phyloP scores from a whole-genome alignment of 2,797 vertebrate species.

The Echiichthys vipera region DNA sequence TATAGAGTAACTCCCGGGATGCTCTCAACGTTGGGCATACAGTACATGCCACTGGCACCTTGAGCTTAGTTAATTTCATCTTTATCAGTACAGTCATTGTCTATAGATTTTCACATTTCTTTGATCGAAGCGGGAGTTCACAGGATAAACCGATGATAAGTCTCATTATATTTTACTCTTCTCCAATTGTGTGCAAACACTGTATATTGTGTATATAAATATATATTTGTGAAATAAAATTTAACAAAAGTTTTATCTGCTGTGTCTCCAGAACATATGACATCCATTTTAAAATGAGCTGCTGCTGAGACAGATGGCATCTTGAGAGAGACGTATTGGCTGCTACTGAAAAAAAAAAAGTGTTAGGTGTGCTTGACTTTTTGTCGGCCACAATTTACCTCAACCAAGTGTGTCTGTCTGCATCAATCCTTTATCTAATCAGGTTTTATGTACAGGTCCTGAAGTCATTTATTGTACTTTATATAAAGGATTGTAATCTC shows the following conservation, averaged over 20 bases:
- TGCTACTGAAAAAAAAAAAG: background rate
- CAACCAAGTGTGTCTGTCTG: too few relatives aligned
- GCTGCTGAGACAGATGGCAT: background rate
- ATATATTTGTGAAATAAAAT: conserved; percentile 62
- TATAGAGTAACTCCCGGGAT: background rate
- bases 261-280: background rate
- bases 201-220: conserved; percentile 71
- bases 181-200: background rate
- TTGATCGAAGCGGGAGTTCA: background rate
- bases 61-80: too few relatives aligned
- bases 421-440: background rate
- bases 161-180: background rate
- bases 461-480: too few relatives aligned
- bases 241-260: conserved; percentile 2
- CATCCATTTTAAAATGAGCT: background rate
- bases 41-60: too few relatives aligned
- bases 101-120: background rate
- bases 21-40: background rate
- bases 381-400: background rate
- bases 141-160: background rate
- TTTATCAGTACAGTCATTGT: background rate
- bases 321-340: too few relatives aligned
- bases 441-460: background rate
- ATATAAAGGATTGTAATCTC: background rate
- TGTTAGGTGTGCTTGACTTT: background rate